phyloP scores from a whole-genome alignment of 2,797 vertebrate genomes.

The Neoniphon sammara region DNA sequence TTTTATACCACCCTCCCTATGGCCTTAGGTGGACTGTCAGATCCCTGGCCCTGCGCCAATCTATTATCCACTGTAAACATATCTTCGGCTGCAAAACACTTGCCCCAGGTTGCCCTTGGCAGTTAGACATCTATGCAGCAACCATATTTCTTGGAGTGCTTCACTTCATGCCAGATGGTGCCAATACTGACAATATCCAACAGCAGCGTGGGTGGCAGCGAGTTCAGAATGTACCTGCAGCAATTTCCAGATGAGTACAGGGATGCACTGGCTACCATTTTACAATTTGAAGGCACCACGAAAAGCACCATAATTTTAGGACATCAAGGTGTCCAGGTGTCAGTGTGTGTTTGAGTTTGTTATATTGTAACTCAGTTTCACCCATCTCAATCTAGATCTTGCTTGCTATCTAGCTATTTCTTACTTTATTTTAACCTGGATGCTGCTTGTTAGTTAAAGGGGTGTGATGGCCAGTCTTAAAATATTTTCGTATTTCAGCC shows the following conservation, averaged over 20 bases:
- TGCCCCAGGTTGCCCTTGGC: constrained; percentile 66
- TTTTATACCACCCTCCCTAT: constrained; percentile 43
- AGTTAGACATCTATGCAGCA: constrained; percentile 54
- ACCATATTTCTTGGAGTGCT: constrained; percentile 65
- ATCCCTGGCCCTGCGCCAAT: constrained; percentile 53
- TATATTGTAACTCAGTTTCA: constrained; percentile 17
- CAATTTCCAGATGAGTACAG: constrained; percentile 43
- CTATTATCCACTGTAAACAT: constrained; percentile 70
- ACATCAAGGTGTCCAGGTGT: not conserved
- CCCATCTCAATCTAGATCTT: not conserved
- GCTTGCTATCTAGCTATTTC: too few species aligned
- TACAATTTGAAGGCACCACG: constrained; percentile 23
- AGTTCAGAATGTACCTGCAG: constrained; percentile 55
- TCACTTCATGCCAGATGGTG: constrained; percentile 72
- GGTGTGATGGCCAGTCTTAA: too few species aligned
- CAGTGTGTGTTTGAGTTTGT: constrained; percentile 18
- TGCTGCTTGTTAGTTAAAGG: too few species aligned
- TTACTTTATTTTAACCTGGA: not conserved
- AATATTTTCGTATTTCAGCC: too few species aligned
- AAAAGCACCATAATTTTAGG: constrained; percentile 32
- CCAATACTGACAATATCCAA: constrained; percentile 50
- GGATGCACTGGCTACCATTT: constrained; percentile 27
- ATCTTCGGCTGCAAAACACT: constrained; percentile 56
- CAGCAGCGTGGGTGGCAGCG: constrained; percentile 54
- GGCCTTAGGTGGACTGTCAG: constrained; percentile 62